A percentile compares a stretch with the other conserved stretches of the same genome.
Evolutionary conservation across 2,113 vertebrate species (phyloP).

Genomic region (Acanthisitta chloris): DNA sequence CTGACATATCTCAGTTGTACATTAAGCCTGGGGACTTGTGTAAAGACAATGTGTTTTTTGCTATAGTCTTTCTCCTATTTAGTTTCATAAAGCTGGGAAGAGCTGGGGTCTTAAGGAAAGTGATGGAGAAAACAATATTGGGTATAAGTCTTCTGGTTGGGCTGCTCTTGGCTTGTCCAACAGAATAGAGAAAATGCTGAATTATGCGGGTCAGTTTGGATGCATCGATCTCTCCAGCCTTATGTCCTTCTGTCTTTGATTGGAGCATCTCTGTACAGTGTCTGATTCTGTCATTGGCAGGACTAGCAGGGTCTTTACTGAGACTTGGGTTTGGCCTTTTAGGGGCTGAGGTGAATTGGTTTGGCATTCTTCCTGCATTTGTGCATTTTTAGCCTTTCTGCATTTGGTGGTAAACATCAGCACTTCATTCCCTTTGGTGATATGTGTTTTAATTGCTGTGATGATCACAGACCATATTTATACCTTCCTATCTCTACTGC

Average conservation of each 20-base stretch:
- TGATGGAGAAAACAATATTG: background rate
- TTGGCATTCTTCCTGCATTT: background rate
- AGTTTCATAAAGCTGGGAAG: background rate
- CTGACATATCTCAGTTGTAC: background rate
- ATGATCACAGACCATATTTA: background rate
- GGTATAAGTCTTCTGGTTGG: background rate
- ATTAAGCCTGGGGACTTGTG: background rate
- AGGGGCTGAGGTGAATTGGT: background rate
- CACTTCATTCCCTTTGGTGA: background rate
- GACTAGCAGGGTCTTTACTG: background rate
- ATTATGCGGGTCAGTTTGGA: background rate
- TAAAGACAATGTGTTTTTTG: background rate
- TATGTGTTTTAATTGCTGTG: background rate
- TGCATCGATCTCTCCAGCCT: background rate
- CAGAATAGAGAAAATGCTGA: background rate
- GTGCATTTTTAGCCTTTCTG: background rate
- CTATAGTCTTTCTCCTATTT: background rate
- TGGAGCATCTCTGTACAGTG: background rate
- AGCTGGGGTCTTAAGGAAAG: background rate
- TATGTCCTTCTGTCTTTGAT: fast-evolving
- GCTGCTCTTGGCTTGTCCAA: background rate
- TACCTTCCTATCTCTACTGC: fast-evolving
- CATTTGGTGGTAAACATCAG: background rate
- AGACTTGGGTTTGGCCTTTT: background rate
- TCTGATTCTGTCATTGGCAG: background rate